These are phyloP conservation scores for Falco peregrinus DNA, from an alignment of 2,797 vertebrate species.

Conservation along the genomic window DNA sequence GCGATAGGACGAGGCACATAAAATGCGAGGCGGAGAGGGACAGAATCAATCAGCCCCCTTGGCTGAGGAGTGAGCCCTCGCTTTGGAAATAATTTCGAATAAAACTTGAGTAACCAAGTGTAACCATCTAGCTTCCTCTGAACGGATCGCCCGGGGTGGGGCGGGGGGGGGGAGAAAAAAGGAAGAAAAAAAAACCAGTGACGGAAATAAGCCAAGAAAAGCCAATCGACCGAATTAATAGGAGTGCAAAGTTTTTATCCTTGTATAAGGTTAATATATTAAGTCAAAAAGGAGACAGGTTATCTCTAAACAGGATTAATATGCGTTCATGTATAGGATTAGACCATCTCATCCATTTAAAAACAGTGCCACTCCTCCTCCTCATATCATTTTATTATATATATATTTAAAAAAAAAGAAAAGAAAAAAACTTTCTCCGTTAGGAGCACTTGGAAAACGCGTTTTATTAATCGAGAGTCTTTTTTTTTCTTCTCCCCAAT, in stretches of 20 bases:
- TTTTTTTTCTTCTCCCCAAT: background rate
- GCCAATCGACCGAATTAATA: background rate
- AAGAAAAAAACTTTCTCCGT: background rate
- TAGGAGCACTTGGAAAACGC: background rate
- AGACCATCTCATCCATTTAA: constrained; percentile 58
- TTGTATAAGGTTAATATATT: background rate
- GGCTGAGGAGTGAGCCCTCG: background rate
- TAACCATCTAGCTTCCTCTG: background rate
- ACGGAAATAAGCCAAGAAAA: background rate
- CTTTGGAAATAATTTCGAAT: constrained; percentile 37
- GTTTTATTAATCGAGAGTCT: background rate
- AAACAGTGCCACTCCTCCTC: constrained; percentile 3
- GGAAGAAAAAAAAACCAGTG: background rate
- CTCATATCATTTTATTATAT: background rate
- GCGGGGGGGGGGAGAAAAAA: too few species aligned
- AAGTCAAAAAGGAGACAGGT: constrained; percentile 51
- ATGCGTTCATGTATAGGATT: constrained; percentile 64
- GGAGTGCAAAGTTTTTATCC: constrained; percentile 22
- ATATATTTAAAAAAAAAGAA: background rate
- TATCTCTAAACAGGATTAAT: constrained; percentile 73
- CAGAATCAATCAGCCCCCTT: background rate
- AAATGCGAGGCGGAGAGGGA: background rate
- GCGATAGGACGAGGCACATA: background rate
- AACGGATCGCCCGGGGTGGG: background rate
- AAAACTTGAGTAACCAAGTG: constrained; percentile 47